A percentile compares a stretch with the other conserved stretches of the same genome.
Evolutionary conservation across 2,113 vertebrate genomes (phyloP).

Genomic region (Odontesthes bonariensis): DNA sequence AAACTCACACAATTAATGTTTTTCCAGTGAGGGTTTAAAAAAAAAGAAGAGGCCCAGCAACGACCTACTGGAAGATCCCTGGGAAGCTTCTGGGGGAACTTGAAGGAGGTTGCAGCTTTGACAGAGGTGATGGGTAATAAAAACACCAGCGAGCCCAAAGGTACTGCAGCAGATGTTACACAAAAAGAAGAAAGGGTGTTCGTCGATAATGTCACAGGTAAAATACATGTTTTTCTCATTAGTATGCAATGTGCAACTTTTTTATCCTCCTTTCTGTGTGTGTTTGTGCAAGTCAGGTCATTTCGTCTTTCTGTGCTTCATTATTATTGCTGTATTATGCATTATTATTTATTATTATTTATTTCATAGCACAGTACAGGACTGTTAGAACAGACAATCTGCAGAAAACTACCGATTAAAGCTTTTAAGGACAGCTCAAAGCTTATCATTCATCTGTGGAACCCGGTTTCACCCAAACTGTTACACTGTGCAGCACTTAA

Average conservation of each 20-base stretch:
- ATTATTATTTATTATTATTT: background rate
- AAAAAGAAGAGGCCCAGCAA: conserved; percentile 2
- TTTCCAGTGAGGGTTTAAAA: conserved; percentile 24
- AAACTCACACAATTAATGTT: conserved; percentile 6
- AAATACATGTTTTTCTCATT: background rate
- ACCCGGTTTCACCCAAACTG: background rate
- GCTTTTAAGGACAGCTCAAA: conserved; percentile 13
- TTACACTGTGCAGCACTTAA: background rate
- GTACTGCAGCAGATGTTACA: conserved; percentile 16
- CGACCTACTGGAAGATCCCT: conserved; percentile 20
- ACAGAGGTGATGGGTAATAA: conserved; percentile 68
- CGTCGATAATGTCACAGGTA: conserved; percentile 47
- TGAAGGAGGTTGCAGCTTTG: conserved; percentile 18
- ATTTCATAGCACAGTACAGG: background rate
- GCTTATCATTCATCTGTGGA: conserved; percentile 15
- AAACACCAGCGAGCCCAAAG: conserved; percentile 41
- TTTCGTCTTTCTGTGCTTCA: background rate
- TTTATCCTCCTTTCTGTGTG: background rate
- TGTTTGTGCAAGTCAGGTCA: background rate
- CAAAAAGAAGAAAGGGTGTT: conserved; percentile 7
- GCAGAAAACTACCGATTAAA: background rate
- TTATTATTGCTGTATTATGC: background rate
- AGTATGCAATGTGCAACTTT: background rate
- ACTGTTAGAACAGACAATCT: background rate
- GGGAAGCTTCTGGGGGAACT: conserved; percentile 14